A percentile compares a stretch with the other conserved stretches of the same genome.
Conservation (phyloP, 2,888 invertebrate genomes). For the Minunthozetes semirufus region DNA sequence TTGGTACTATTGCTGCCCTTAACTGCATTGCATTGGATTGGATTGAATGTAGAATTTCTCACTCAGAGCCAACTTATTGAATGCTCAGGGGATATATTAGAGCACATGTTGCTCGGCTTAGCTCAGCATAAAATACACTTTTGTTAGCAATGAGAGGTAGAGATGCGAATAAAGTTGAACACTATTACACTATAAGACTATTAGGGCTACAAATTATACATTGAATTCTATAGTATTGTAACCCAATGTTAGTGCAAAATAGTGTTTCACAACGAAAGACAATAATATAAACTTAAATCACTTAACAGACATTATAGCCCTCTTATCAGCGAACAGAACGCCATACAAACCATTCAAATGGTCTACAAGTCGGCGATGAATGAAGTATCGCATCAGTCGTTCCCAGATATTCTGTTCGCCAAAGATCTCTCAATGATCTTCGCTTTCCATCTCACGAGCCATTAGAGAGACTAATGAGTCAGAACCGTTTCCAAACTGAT, state of each 20-base stretch:
- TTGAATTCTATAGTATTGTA: too few species aligned
- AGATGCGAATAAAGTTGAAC: conserved; percentile 3
- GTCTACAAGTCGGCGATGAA: not conserved
- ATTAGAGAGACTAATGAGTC: conserved; percentile 21
- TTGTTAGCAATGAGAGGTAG: not conserved
- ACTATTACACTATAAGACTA: conserved; percentile 10
- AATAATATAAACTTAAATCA: conserved; percentile 15
- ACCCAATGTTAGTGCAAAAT: not conserved
- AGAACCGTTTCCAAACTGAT: conserved; percentile 2
- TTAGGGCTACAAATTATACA: conserved; percentile 17
- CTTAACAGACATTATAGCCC: not conserved
- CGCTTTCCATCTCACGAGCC: conserved; percentile 7
- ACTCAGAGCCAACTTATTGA: conserved; percentile 14
- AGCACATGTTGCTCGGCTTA: conserved; percentile 20
- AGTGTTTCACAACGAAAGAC: not conserved
- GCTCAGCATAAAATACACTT: not conserved
- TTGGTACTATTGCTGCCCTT: conserved; percentile 1
- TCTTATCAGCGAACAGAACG: not conserved
- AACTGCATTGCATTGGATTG: not conserved
- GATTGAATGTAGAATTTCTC: not conserved
- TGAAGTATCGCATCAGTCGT: not conserved
- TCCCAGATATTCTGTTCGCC: not conserved
- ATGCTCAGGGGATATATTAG: conserved; percentile 16
- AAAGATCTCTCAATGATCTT: not conserved
- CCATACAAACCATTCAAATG: not conserved